Base-by-base conservation (phyloP, 2,113 vertebrate species). In the Leuciscus idus region DNA sequence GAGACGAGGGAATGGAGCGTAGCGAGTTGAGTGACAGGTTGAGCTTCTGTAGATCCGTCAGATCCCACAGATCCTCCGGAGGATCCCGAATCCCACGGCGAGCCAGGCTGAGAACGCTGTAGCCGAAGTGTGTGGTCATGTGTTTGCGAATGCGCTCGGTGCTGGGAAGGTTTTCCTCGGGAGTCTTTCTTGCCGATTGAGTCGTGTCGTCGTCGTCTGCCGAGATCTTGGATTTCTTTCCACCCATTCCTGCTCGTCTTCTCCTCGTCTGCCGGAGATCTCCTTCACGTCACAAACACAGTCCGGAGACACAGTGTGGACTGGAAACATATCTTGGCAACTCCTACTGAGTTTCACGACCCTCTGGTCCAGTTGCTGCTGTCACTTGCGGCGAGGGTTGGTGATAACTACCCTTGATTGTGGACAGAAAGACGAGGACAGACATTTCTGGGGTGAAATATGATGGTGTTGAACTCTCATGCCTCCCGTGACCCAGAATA, bases 11-110 rank as follows among this genome's bases (percentile, higher is more conserved):
- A 62, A 98, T 92, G 6, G 78, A 17, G 43, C 90, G 92, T 75
- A 99, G 93, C 21, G 92, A 93, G 88, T 99, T 99, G 48, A 94
- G 94, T 5, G 97, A 99, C 79, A 99, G 89, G 64, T 98, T 98
- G 88, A 99, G 93, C 89, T 97, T 98, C 91, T 99, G 95, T 82
- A 99, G 90, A 87, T 98, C 96, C 0, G 90, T 81, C 91, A 98
- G 89, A 85, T 96, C 95, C 96, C 97, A 99, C 83, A 98, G 72
- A 59, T 97, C 97, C 64, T 94, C 94, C 0, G 97, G 98, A 0
- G 92, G n/a, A 9, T 95, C 95, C 30, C 93, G 95, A 93, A 97
- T 94, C 28, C 96, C 96, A 70, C 96, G 95, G 68, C 97, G 96
- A 39, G 97, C 94, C 91, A 98, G 92, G 84, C 93, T 97, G 85